phyloP scores from a whole-genome alignment of 2,888 invertebrate genomes.

The Lathronympha strigana region DNA sequence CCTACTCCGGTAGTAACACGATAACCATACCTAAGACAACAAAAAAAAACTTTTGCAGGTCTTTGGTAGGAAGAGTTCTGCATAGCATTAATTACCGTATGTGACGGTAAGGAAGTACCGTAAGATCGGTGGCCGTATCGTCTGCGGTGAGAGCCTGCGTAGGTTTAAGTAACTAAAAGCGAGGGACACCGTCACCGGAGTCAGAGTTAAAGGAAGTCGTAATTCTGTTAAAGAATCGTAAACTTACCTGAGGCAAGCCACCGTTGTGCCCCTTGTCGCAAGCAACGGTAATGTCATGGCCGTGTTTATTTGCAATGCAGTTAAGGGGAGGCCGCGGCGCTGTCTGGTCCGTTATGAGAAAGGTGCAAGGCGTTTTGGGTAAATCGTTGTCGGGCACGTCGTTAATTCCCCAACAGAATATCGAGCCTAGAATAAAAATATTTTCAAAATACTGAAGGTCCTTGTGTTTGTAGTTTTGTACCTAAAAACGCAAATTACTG shows the following conservation, averaged over 20 bases:
- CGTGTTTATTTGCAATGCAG: slow-evolving; percentile 62
- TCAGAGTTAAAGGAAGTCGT: slow-evolving; percentile 6
- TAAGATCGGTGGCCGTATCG: no score
- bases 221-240: neutral
- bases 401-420: slow-evolving; percentile 77
- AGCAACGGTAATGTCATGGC: slow-evolving; percentile 60
- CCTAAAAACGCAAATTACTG: no score
- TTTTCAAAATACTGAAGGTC: neutral
- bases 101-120: no score
- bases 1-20: no score
- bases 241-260: slow-evolving; percentile 69
- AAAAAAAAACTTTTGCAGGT: no score
- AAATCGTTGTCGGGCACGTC: slow-evolving; percentile 57
- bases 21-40: no score
- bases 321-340: slow-evolving; percentile 65
- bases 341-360: slow-evolving; percentile 72
- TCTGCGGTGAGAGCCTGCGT: no score
- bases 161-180: neutral
- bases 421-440: slow-evolving; percentile 48
- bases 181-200: no score
- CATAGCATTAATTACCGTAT: no score
- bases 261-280: slow-evolving; percentile 74
- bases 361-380: slow-evolving; percentile 63
- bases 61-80: no score
- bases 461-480: no score